Conservation (phyloP, 1,140 invertebrate species). For the Schlechtendalia chinensis region DNA sequence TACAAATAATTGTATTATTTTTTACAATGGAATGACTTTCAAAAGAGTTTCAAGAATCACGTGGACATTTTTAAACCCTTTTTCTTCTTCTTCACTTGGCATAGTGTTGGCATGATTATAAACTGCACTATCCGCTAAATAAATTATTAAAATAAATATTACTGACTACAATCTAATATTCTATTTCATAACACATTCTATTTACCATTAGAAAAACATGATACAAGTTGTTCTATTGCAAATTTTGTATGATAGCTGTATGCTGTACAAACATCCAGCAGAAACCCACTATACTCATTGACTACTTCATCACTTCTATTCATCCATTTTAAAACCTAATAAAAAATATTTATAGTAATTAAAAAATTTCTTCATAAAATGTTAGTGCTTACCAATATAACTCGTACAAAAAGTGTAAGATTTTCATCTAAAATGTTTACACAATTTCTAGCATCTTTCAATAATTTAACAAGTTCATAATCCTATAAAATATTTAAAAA, state of each 20-base stretch:
- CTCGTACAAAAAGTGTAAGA: slow-evolving; percentile 63
- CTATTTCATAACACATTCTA: background rate
- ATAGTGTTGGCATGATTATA: slow-evolving; percentile 57
- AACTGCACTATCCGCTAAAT: background rate
- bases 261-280: slow-evolving; percentile 64
- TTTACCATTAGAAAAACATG: slow-evolving; percentile 61
- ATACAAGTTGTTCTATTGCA: slow-evolving; percentile 62
- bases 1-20: slow-evolving; percentile 11
- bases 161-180: slow-evolving; percentile 17
- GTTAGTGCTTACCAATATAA: slow-evolving; percentile 57
- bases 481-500: slow-evolving; percentile 57
- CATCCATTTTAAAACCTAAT: slow-evolving; percentile 58
- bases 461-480: slow-evolving; percentile 60
- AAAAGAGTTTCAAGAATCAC: slow-evolving; percentile 60
- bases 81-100: slow-evolving; percentile 57
- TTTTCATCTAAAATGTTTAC: slow-evolving; percentile 61
- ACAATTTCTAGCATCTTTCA: slow-evolving; percentile 61
- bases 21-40: slow-evolving; percentile 66
- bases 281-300: slow-evolving; percentile 62
- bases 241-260: slow-evolving; percentile 64
- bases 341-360: slow-evolving; percentile 55
- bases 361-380: background rate
- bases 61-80: slow-evolving; percentile 61
- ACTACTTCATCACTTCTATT: slow-evolving; percentile 58
- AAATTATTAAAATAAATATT: background rate